Evolutionary conservation across 35 echinoderm and acorn worm species (phyloP).

Genomic region (Hemicentrotus pulcherrimus): DNA sequence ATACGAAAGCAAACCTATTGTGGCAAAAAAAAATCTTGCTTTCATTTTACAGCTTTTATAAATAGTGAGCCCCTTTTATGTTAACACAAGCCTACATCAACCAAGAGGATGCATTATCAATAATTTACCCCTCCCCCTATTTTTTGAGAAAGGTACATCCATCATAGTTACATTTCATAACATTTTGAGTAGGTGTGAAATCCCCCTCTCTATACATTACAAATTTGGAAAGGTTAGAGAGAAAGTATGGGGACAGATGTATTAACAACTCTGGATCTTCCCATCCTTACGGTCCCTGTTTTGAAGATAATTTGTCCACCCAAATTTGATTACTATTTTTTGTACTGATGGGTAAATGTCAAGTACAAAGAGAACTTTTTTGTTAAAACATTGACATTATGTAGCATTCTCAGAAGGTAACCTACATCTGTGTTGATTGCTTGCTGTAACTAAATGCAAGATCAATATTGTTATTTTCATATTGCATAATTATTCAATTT

Average conservation of each 20-base stretch:
- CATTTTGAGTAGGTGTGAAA: not conserved
- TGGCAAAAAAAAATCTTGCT: too few relatives aligned
- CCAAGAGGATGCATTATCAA: too few relatives aligned
- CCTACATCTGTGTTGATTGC: not conserved
- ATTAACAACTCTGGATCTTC: not conserved
- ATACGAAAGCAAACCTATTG: too few relatives aligned
- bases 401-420: not conserved
- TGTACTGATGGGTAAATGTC: not conserved
- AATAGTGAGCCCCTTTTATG: too few relatives aligned
- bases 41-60: too few relatives aligned
- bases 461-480: not conserved
- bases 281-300: not conserved
- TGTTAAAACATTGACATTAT: not conserved
- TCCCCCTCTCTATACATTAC: not conserved
- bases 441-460: not conserved
- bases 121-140: too few relatives aligned
- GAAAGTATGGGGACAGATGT: not conserved
- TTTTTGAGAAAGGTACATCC: too few relatives aligned
- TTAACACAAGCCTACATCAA: too few relatives aligned
- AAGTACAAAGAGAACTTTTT: not conserved
- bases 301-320: not conserved
- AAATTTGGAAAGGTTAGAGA: not conserved
- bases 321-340: not conserved
- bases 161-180: not conserved
- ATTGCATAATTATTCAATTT: not conserved